Evolutionary conservation across 2,797 vertebrate species (phyloP), one percentile per base, ranked within the genome.

Genomic region (Adrianichthys oophorus): DNA sequence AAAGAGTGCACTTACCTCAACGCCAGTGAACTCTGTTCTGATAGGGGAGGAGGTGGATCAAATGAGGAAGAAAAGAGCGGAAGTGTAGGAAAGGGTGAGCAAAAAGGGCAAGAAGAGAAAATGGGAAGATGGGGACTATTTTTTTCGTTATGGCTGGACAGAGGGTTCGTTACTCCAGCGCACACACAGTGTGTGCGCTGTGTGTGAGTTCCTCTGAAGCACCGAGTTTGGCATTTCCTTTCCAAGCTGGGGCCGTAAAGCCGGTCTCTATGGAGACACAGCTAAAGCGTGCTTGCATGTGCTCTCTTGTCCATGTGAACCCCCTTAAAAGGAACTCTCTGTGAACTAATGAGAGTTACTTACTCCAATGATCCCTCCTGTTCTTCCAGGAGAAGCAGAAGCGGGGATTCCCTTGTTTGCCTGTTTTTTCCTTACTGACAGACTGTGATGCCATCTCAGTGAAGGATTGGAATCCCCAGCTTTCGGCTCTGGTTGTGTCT

Each of bases 381-480:
- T 59, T 64, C 52, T 48, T 56, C 57, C 70, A 47, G 48, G 59
- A 70, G 68, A 65, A 81, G 59, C 55, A 78, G 67, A 74, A 74
- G 74, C 50, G 70, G 89, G 85, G 82, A 89, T 82, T 87, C 89
- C 88, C 85, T 87, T 81, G 74, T 81, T 83, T 72, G 48, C 72
- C 68, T 56, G 37, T 60, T 74, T 73, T 49, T 71, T 68, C 70
- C 62, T 76, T 65, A 41, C 62, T 67, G 58, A 61, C 65, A 76
- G 59, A 48, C 74, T 78, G 78, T 88, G 89, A 90, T 87, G 89
- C 89, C 86, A 89, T 84, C 56, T 63, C 62, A 78, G 78, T 88
- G 85, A 87, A 80, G 59, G 81, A 82, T 87, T 1, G 85, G 89
- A 72, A 90, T 90, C 62, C 86, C 89, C 86, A 82, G 66, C 69